Conservation (phyloP, 2,797 vertebrate species). For the Mormyrops boulengeri region DNA sequence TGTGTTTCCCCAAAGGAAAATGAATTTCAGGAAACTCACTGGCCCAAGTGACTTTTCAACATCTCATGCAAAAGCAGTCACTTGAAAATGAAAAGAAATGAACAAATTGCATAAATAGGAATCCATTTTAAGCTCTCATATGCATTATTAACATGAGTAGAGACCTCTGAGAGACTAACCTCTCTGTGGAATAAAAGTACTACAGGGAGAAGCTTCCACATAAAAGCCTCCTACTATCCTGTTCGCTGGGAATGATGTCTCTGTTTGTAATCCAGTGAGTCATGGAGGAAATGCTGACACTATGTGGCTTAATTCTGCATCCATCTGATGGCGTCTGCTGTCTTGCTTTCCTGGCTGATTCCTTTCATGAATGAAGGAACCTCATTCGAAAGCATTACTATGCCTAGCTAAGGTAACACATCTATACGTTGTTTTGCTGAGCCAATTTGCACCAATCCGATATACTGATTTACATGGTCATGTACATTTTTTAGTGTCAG, state of each 20-base stretch:
- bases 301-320: background rate
- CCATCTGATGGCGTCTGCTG: background rate
- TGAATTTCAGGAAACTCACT: too few relatives aligned
- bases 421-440: background rate
- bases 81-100: background rate
- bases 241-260: constrained; percentile 11
- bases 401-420: background rate
- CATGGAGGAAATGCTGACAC: constrained; percentile 9
- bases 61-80: background rate
- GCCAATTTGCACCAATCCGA: too few relatives aligned
- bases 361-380: too few relatives aligned
- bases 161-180: constrained; percentile 1
- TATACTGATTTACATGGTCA: too few relatives aligned
- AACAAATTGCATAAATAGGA: background rate
- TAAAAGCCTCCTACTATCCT: constrained; percentile 18
- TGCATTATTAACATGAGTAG: background rate
- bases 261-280: constrained; percentile 16
- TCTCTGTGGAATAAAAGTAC: constrained; percentile 16
- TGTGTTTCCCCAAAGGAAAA: too few relatives aligned
- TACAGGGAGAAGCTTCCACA: constrained; percentile 10
- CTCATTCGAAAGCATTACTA: background rate
- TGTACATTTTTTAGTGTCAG: too few relatives aligned
- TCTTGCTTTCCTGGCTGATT: background rate
- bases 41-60: background rate
- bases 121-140: background rate